Conservation (phyloP, 2,113 vertebrate species). For the Entomyzon cyanotis region DNA sequence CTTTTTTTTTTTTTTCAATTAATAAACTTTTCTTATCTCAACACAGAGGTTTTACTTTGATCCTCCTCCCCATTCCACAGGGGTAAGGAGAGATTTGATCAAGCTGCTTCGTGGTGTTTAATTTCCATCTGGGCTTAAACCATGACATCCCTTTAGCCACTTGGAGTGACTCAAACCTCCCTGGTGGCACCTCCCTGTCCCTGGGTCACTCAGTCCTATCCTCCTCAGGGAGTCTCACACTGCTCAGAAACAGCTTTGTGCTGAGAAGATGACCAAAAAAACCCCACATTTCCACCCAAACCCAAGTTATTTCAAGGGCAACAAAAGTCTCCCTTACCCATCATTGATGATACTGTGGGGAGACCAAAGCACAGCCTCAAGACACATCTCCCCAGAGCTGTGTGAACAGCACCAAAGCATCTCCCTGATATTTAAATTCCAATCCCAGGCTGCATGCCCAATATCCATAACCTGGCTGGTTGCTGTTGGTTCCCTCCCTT, state of each 20-base stretch:
- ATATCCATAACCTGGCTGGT: neutral
- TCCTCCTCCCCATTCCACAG: neutral
- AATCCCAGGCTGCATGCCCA: neutral
- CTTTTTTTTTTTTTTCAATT: neutral
- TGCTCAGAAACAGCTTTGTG: neutral
- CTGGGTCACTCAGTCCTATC: neutral
- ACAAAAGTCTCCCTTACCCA: neutral
- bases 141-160: neutral
- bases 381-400: neutral
- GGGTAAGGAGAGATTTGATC: neutral
- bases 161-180: neutral
- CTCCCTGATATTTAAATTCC: neutral
- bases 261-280: neutral
- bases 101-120: neutral
- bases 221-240: fast-evolving
- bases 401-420: neutral
- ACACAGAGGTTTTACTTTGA: neutral
- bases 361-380: neutral
- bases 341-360: fast-evolving
- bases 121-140: neutral
- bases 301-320: neutral
- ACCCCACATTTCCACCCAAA: neutral
- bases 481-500: neutral
- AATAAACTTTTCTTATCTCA: neutral
- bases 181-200: neutral